Evolutionary conservation across 2,113 vertebrate species (phyloP).

Genomic region (Phylloscopus trochiloides): DNA sequence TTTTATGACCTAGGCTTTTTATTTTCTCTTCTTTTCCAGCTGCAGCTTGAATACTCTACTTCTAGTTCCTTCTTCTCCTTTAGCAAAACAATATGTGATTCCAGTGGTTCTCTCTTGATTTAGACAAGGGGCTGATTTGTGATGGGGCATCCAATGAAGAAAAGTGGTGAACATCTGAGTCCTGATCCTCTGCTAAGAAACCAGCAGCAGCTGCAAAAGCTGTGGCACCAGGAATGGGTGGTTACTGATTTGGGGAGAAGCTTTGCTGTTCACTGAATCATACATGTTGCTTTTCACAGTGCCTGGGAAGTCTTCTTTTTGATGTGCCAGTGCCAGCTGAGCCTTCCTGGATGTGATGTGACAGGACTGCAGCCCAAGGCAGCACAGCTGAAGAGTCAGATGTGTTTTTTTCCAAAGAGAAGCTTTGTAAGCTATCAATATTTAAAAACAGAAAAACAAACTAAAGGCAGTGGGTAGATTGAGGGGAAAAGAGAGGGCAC

Average conservation of each 20-base stretch:
- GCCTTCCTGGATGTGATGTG: not conserved
- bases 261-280: not conserved
- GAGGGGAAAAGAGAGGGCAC: not conserved
- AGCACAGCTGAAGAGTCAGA: not conserved
- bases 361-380: conserved; percentile 9
- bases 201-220: not conserved
- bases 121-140: not conserved
- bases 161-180: not conserved
- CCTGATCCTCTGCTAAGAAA: not conserved
- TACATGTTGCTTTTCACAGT: not conserved
- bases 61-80: not conserved
- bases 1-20: not conserved
- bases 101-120: not conserved
- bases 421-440: conserved; percentile 26
- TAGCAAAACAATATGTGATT: not conserved
- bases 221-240: not conserved
- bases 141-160: not conserved
- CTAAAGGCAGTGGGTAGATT: not conserved
- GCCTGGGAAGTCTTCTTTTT: not conserved
- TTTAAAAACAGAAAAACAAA: conserved; percentile 31
- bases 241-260: not conserved
- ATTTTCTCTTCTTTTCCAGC: not conserved
- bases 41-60: not conserved
- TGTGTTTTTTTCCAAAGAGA: not conserved
- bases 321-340: not conserved